Base-by-base conservation (phyloP, 2,888 invertebrate species). In the Alviniconcha strummeri region DNA sequence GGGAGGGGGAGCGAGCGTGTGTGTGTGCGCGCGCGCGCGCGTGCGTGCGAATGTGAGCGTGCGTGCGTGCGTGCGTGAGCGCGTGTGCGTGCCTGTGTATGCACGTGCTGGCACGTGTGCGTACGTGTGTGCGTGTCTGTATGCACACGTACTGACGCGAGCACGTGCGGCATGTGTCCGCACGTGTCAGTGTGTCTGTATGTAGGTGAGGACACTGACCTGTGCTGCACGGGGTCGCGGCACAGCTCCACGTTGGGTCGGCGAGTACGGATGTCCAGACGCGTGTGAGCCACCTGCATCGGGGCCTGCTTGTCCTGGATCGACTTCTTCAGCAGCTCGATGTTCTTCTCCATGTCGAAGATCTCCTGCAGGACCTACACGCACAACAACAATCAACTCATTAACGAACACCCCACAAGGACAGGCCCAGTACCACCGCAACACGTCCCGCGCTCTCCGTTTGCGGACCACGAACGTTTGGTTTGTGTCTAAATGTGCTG, bases 321-420 rank as follows among this genome's bases (percentile, higher is more conserved):
- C 1, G 97, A 96, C 94, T 98, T 98, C 92, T 97, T 97, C 90
- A 98, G 94, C 86, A 98, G 94, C 93, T 97, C 97, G 91, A 98
- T 96, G 90, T 97, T 96, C 94, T 97, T 98, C 94, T 98, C 98
- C 91, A 97, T 95, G 92, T 98, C 98, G 93, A 97, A 98, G 90
- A 98, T 96, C 95, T 98, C 98, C 94, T 98, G 98, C 92, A 98
- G 97, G 69, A 97, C 95, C 97, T 97, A 86, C 52, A 13, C n/a
- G 0, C 36, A 4, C 52, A 78, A 5, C 56, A n/a, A 4, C 57
- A 13, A 75, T 52, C 15, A 64, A 15, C 64, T 64, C 36, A 36
- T 36, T 36, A 36, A 36, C 36, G 36, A 36, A 36, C 36, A 36
- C 36, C 36, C 36, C 3, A 36, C 36, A 36, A 36, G 36, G 36